Evolutionary conservation across 2,797 vertebrate genomes (phyloP), one percentile per base, ranked within the genome.

Genomic region (Aulostomus chinensis): DNA sequence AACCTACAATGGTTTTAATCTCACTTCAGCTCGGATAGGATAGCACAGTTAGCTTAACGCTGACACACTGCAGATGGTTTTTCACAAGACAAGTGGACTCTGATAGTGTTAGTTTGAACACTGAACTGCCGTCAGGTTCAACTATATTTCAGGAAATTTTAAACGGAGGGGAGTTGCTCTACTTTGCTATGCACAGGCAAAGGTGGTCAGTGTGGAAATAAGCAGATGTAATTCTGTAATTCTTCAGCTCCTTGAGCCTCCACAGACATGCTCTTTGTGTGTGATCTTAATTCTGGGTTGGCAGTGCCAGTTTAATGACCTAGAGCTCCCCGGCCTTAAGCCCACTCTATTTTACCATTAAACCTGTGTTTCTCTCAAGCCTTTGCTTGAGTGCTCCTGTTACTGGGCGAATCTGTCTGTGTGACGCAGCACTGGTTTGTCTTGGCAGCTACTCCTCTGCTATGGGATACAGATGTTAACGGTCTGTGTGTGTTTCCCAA

Each of bases 391-490:
- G 65, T 33, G 26, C 64, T 82, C 73, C 68, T 68, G 78, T 88
- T 90, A 80, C 78, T 52, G 62, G 34, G 70, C 69, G 73, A 83
- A 82, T 82, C 78, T 80, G 70, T 82, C 83, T 79, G 73, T 78
- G 78, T 86, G 80, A 88, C 76, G 81, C 84, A 67, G 74, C 65
- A 30, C 53, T 77, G 78, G 88, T 89, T 91, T 90, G 76, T 90
- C 81, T 91, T 91, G 91, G 91, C 89, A 58, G 53, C 63, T 33
- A 12, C 51, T 86, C 59, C 63, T 33, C 58, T 36, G 50, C 86
- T 88, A 87, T 88, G 88, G 82, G 78, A 84, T 76, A 82, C 91
- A 92, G 89, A 91, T 91, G 89, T 88, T 86, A 85, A 86, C 67
- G 38, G 79, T 80, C 83, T 87, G 78, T 86, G 81, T 86, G 84